Percentiles rank a stretch among this genome's conserved stretches.
phyloP scores from a whole-genome alignment of 2,113 vertebrate species.

The Mobula birostris region DNA sequence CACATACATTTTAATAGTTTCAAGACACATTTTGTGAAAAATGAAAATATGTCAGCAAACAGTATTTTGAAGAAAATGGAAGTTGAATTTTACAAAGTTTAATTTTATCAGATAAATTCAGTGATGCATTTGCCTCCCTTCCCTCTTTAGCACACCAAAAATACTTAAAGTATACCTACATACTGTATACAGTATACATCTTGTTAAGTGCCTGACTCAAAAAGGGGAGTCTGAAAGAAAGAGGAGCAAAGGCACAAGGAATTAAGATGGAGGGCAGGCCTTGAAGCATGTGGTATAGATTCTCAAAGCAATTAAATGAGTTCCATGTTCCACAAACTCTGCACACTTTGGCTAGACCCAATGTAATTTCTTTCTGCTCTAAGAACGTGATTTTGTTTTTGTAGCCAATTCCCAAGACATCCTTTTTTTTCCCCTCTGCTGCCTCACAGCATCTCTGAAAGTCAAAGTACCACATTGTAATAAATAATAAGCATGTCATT shows the following conservation, averaged over 20 bases:
- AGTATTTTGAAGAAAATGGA: too few relatives aligned
- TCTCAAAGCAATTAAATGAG: neutral
- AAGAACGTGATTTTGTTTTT: neutral
- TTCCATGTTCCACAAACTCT: neutral
- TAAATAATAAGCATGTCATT: slow-evolving; percentile 11
- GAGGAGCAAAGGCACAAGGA: neutral
- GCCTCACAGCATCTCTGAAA: neutral
- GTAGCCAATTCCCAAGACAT: neutral
- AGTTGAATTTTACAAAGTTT: too few relatives aligned
- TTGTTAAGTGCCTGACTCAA: neutral
- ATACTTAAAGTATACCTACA: too few relatives aligned
- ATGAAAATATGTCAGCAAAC: too few relatives aligned
- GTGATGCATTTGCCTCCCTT: too few relatives aligned
- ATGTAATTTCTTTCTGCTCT: neutral
- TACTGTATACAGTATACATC: too few relatives aligned
- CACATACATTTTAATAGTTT: too few relatives aligned
- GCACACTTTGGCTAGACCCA: neutral
- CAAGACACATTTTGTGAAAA: too few relatives aligned
- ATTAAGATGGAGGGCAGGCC: neutral
- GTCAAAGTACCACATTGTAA: neutral
- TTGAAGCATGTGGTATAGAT: neutral
- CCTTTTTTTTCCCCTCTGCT: neutral
- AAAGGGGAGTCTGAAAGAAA: neutral
- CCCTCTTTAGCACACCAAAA: too few relatives aligned
- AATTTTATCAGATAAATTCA: too few relatives aligned